These are phyloP conservation scores for Athalia rosae DNA, from an alignment of 2,888 invertebrate species.

Conservation along the genomic window DNA sequence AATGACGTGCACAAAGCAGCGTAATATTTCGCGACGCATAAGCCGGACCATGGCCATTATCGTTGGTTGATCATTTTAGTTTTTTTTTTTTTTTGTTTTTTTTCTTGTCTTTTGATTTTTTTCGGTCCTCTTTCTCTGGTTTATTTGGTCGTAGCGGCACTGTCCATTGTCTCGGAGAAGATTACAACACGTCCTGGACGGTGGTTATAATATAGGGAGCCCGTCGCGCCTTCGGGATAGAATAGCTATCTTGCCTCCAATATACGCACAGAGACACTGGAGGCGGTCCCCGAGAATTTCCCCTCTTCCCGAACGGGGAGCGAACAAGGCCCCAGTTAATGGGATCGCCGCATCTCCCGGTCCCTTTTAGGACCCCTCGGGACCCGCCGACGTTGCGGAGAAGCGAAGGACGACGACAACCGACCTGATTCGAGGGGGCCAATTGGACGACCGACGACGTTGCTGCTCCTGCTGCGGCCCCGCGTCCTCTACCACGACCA, in stretches of 20 bases:
- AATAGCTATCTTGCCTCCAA: conserved; percentile 51
- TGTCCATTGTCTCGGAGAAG: conserved; percentile 71
- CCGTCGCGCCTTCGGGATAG: conserved; percentile 53
- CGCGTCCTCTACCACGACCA: too few relatives aligned
- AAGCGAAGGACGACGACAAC: conserved; percentile 37
- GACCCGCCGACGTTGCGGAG: background rate
- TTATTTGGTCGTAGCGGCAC: conserved; percentile 44
- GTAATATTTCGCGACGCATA: conserved; percentile 52
- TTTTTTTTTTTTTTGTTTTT: conserved; percentile 51
- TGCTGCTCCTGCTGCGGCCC: conserved; percentile 59
- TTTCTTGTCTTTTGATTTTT: conserved; percentile 23
- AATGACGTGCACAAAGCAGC: conserved; percentile 44
- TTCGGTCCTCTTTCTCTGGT: conserved; percentile 25
- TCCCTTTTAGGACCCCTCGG: conserved; percentile 45
- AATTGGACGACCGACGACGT: conserved; percentile 59
- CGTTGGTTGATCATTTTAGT: conserved; percentile 67
- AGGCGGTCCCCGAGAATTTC: conserved; percentile 40
- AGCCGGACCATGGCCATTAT: conserved; percentile 67
- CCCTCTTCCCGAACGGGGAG: conserved; percentile 51
- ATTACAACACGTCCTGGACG: conserved; percentile 72
- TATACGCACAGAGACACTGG: conserved; percentile 48
- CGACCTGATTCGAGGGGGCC: conserved; percentile 41
- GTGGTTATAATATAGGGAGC: conserved; percentile 70
- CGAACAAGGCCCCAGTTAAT: conserved; percentile 61
- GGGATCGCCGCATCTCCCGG: conserved; percentile 59